Evolutionary conservation across 1,140 invertebrate species (phyloP).

Genomic region (Drosophila kurseongensis): DNA sequence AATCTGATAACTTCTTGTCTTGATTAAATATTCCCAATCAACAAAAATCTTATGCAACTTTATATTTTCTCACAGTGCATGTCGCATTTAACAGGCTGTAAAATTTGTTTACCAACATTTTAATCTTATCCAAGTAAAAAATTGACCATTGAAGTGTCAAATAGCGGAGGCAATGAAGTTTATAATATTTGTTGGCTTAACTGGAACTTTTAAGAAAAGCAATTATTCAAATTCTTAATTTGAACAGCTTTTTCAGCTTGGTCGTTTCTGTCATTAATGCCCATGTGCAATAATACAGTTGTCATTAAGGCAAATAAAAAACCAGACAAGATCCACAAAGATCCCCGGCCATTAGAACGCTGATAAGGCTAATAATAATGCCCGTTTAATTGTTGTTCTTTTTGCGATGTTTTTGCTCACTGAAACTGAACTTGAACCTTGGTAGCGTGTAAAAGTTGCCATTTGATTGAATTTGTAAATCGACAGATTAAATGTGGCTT

Average conservation of each 20-base stretch:
- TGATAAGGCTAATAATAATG: constrained; percentile 11
- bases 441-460: not conserved
- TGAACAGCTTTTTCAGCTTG: not conserved
- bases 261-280: not conserved
- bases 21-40: not conserved
- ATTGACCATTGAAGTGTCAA: constrained; percentile 27
- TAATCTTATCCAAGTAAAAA: constrained; percentile 32
- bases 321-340: too few relatives aligned
- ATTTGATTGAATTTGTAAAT: not conserved
- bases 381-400: not conserved
- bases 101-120: constrained; percentile 15
- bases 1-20: too few relatives aligned
- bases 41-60: too few relatives aligned
- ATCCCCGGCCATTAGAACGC: not conserved
- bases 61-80: not conserved
- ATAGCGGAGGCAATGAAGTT: constrained; percentile 5
- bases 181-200: not conserved
- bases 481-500: not conserved
- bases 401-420: not conserved
- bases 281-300: not conserved
- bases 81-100: not conserved
- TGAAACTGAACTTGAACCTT: not conserved
- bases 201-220: not conserved
- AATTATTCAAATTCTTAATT: constrained; percentile 1
- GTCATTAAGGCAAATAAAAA: constrained; percentile 1